phyloP scores from a whole-genome alignment of 2,797 vertebrate species.

The Mycteria americana region DNA sequence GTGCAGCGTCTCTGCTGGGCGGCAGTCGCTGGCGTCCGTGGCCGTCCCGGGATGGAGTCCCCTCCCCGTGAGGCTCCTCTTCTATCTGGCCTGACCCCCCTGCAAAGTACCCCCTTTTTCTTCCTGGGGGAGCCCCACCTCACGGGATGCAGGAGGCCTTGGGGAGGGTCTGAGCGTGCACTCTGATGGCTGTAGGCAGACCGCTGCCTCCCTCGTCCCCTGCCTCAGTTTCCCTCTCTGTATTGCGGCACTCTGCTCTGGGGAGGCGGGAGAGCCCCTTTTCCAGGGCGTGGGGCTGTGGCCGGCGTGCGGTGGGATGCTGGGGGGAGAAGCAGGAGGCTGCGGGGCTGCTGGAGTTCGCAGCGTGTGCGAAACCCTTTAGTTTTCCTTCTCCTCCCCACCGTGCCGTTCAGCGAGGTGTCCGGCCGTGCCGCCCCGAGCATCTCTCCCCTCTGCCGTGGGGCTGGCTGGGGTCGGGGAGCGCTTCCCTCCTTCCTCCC shows the following conservation, averaged over 20 bases:
- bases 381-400: not conserved
- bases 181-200: not conserved
- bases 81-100: not conserved
- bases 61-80: fast-evolving
- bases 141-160: fast-evolving
- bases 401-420: not conserved
- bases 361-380: fast-evolving
- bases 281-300: fast-evolving
- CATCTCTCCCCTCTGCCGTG: fast-evolving
- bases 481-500: not conserved
- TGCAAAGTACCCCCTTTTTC: fast-evolving
- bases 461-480: not conserved
- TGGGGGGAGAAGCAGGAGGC: not conserved
- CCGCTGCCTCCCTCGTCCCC: fast-evolving
- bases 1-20: not conserved
- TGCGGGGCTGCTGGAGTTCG: not conserved
- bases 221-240: not conserved
- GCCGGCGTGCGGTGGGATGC: fast-evolving
- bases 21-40: fast-evolving
- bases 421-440: fast-evolving
- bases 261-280: not conserved
- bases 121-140: not conserved
- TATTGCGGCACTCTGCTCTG: not conserved
- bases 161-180: fast-evolving
- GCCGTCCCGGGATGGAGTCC: fast-evolving